A percentile compares a stretch with the other conserved stretches of the same genome.
Evolutionary conservation across 2,113 vertebrate genomes (phyloP).

Genomic region (Pardalotus punctatus): DNA sequence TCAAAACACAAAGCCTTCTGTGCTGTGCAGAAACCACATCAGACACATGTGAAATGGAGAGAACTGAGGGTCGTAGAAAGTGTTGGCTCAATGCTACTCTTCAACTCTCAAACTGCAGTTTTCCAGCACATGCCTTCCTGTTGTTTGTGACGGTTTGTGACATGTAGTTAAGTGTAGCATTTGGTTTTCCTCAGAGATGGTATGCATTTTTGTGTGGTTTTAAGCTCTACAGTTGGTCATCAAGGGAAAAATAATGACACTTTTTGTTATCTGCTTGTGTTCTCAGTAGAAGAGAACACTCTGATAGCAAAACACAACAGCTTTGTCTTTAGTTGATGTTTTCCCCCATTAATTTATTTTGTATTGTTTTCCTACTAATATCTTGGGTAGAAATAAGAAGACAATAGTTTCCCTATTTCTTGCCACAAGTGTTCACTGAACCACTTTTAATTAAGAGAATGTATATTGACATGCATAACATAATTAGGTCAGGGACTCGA

Average conservation of each 20-base stretch:
- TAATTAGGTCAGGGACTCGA: constrained; percentile 53
- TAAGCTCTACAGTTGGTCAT: not conserved
- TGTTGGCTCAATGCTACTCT: not conserved
- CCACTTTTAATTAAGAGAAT: constrained; percentile 68
- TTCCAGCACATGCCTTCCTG: not conserved
- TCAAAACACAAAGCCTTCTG: not conserved
- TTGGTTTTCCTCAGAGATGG: not conserved
- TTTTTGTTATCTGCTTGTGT: not conserved
- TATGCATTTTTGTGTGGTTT: not conserved
- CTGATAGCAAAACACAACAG: not conserved
- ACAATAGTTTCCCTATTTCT: not conserved
- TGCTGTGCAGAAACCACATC: not conserved
- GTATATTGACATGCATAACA: constrained; percentile 57
- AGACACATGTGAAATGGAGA: not conserved
- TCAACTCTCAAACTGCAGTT: not conserved
- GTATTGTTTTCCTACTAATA: not conserved
- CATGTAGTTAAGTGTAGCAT: not conserved
- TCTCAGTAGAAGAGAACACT: not conserved
- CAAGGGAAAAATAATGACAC: not conserved
- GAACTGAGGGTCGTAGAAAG: not conserved
- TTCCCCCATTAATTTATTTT: not conserved
- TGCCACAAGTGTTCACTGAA: constrained; percentile 34
- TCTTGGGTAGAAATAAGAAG: not conserved
- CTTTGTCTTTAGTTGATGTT: not conserved
- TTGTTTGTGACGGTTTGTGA: not conserved